A percentile compares a stretch with the other conserved stretches of the same genome.
Conservation (phyloP, 2,888 invertebrate genomes). For the Hololepta plana region DNA sequence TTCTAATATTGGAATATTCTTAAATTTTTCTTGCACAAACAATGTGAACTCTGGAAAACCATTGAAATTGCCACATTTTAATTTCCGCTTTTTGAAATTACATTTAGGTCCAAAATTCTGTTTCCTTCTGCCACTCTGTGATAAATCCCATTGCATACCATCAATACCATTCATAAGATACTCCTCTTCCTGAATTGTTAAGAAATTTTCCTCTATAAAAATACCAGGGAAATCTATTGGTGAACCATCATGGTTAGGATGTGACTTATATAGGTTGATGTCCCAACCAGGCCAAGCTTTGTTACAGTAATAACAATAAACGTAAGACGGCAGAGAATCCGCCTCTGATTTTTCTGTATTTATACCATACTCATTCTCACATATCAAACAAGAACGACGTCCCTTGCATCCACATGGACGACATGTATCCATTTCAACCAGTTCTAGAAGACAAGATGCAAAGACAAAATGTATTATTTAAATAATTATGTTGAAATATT, state of each 20-base stretch:
- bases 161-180: slow-evolving; percentile 53
- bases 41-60: slow-evolving; percentile 75
- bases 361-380: slow-evolving; percentile 50
- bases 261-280: slow-evolving; percentile 34
- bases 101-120: slow-evolving; percentile 98
- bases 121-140: slow-evolving; percentile 91
- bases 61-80: slow-evolving; percentile 56
- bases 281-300: slow-evolving; percentile 64
- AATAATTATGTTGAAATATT: too few relatives aligned
- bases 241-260: slow-evolving; percentile 46
- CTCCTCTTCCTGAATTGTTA: slow-evolving; percentile 49
- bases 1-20: slow-evolving; percentile 36
- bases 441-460: too few relatives aligned
- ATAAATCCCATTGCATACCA: slow-evolving; percentile 66
- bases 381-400: slow-evolving; percentile 71
- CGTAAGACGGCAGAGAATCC: slow-evolving; percentile 36
- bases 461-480: too few relatives aligned
- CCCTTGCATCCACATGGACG: slow-evolving; percentile 87
- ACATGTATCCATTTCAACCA: slow-evolving; percentile 45
- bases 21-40: slow-evolving; percentile 61
- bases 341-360: slow-evolving; percentile 18
- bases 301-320: slow-evolving; percentile 60
- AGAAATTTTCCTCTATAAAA: slow-evolving; percentile 48
- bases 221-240: slow-evolving; percentile 48
- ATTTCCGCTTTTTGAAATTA: slow-evolving; percentile 87